A percentile compares a stretch with the other conserved stretches of the same genome.
Conservation (phyloP, 2,797 vertebrate species). For the Eulemur albifrons region DNA sequence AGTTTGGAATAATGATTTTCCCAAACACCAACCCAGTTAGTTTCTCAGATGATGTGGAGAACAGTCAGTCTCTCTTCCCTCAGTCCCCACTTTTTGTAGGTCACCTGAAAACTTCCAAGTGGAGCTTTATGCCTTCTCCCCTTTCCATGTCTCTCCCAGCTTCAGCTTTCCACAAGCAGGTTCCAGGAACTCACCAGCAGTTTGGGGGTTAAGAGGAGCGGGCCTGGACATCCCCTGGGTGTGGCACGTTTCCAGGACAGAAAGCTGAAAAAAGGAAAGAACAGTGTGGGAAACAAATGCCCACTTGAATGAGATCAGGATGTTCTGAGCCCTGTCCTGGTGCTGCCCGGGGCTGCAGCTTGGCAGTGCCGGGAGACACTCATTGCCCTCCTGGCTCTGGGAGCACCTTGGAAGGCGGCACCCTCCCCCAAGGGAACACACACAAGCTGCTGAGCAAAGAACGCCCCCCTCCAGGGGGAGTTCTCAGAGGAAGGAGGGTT, state of each 20-base stretch:
- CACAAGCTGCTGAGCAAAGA: conserved; percentile 25
- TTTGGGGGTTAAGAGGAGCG: conserved; percentile 73
- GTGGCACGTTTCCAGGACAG: conserved; percentile 64
- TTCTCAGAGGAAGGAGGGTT: conserved; percentile 64
- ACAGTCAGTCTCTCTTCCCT: neutral
- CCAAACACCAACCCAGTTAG: neutral
- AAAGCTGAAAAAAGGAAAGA: conserved; percentile 67
- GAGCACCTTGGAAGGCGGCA: neutral
- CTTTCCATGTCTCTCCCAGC: neutral
- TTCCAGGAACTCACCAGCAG: conserved; percentile 45
- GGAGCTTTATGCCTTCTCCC: neutral
- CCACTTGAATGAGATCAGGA: conserved; percentile 68
- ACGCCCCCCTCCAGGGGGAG: conserved; percentile 74
- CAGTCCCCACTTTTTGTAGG: neutral
- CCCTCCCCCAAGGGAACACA: neutral
- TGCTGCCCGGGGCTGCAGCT: neutral
- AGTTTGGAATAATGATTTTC: neutral
- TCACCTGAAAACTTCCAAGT: neutral
- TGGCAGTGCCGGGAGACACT: conserved; percentile 32
- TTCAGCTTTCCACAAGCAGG: neutral
- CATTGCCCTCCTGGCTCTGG: neutral
- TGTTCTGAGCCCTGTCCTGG: conserved; percentile 69
- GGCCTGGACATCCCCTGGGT: conserved; percentile 67
- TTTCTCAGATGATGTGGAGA: neutral
- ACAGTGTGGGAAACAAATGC: conserved; percentile 67